Percentiles rank a stretch among this genome's conserved stretches.
Evolutionary conservation across 1,140 invertebrate species (phyloP).

Genomic region (Venturia canescens): DNA sequence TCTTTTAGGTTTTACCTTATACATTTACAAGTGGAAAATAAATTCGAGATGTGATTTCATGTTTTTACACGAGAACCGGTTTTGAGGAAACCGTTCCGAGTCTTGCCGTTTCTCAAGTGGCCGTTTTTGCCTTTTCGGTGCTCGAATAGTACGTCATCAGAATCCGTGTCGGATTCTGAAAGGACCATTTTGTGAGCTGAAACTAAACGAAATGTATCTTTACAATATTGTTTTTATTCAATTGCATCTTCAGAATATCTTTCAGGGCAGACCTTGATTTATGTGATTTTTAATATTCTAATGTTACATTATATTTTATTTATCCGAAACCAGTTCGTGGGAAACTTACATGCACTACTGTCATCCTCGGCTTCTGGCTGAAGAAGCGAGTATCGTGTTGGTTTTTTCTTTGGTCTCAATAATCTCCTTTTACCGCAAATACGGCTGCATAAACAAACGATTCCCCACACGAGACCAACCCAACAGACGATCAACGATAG

Average conservation of each 20-base stretch:
- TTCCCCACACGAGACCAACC: conserved; percentile 83
- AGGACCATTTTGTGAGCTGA: conserved; percentile 72
- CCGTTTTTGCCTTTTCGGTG: conserved; percentile 68
- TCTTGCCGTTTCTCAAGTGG: conserved; percentile 68
- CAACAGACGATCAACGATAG: conserved; percentile 82
- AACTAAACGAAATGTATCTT: too few relatives aligned
- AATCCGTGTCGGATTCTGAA: conserved; percentile 73
- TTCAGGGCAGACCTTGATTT: background rate
- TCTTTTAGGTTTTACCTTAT: background rate
- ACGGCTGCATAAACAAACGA: conserved; percentile 82
- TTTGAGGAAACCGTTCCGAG: conserved; percentile 70
- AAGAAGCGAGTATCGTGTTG: conserved; percentile 71
- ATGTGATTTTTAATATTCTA: background rate
- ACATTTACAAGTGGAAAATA: background rate
- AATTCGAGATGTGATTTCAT: conserved; percentile 55
- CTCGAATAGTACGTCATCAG: conserved; percentile 74
- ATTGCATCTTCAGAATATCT: too few relatives aligned
- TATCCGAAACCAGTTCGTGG: conserved; percentile 32
- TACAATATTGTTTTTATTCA: too few relatives aligned
- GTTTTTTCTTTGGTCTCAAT: conserved; percentile 71
- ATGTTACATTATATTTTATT: background rate
- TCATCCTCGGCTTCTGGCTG: conserved; percentile 73
- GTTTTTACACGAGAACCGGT: conserved; percentile 67
- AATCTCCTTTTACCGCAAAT: conserved; percentile 75
- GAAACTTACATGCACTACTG: conserved; percentile 66